Conservation (phyloP, 2,113 vertebrate species). For the Piaya cayana region DNA sequence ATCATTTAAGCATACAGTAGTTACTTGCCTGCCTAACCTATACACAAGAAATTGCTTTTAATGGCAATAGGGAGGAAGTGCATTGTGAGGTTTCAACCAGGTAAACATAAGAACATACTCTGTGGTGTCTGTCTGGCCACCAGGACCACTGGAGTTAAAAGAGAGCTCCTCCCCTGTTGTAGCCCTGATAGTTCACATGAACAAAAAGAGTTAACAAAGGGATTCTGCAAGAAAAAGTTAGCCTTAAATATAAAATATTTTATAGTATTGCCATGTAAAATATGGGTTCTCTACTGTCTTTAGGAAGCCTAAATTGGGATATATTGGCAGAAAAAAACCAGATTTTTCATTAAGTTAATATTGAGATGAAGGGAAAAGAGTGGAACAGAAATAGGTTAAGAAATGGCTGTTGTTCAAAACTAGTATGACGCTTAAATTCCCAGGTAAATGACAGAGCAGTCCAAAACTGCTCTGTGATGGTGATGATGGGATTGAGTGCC, state of each 20-base stretch:
- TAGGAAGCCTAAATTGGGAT: not conserved
- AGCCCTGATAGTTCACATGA: not conserved
- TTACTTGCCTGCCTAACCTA: not conserved
- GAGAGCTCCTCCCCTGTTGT: not conserved
- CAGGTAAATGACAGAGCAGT: not conserved
- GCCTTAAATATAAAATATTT: not conserved
- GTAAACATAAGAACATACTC: not conserved
- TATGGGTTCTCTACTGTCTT: accelerated
- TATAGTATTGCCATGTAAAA: not conserved
- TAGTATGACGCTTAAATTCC: not conserved
- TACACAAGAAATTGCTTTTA: not conserved
- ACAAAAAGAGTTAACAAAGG: not conserved
- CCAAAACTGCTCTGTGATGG: no score
- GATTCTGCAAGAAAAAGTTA: accelerated
- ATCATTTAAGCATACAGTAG: not conserved
- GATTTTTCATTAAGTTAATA: not conserved
- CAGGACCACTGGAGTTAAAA: not conserved
- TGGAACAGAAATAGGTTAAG: not conserved
- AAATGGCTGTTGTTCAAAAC: not conserved
- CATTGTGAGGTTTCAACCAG: accelerated
- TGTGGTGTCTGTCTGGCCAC: not conserved
- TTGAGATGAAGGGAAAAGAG: not conserved
- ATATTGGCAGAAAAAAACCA: not conserved
- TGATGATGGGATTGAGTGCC: no score
- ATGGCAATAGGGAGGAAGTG: not conserved